Base-by-base conservation (phyloP, 2,113 vertebrate genomes). In the Galeopterus variegatus region DNA sequence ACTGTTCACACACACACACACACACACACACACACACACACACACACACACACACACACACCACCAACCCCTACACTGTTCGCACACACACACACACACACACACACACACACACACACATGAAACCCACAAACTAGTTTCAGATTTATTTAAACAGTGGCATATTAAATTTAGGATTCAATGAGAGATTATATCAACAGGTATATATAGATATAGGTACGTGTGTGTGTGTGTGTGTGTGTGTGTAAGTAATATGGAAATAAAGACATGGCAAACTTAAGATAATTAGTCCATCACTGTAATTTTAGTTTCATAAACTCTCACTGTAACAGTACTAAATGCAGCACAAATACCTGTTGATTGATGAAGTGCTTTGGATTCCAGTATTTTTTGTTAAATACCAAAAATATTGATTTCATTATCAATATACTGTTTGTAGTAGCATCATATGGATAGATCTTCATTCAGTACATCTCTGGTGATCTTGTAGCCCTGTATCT, bases 81-180 rank as follows among this genome's bases (percentile, higher is more conserved):
- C n/a, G n/a, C n/a, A n/a, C n/a, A n/a, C n/a, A n/a, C n/a, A n/a
- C n/a, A n/a, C n/a, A n/a, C n/a, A n/a, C n/a, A n/a, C n/a, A n/a
- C n/a, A n/a, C n/a, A n/a, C n/a, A n/a, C n/a, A n/a, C n/a, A n/a
- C n/a, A n/a, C n/a, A n/a, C n/a, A n/a, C n/a, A n/a, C n/a, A n/a
- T n/a, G n/a, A n/a, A n/a, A n/a, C n/a, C n/a, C n/a, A n/a, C 41
- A 54, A 65, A 36, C 15, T 85, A 92, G 62, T 81, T 87, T 88
- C 58, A 92, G 28, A 56, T 75, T 75, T 56, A 83, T 80, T 65
- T 70, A 69, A 41, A 9, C 41, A 90, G 33, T 84, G 17, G 31
- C 26, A 52, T 79, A 58, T 52, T 79, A 48, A 31, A 36, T 48
- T 76, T 58, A 94, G 8, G 11, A 58, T 77, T 82, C 89, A 65